Conservation (phyloP, 2,113 vertebrate genomes). For the Sylvilagus bachmani region DNA sequence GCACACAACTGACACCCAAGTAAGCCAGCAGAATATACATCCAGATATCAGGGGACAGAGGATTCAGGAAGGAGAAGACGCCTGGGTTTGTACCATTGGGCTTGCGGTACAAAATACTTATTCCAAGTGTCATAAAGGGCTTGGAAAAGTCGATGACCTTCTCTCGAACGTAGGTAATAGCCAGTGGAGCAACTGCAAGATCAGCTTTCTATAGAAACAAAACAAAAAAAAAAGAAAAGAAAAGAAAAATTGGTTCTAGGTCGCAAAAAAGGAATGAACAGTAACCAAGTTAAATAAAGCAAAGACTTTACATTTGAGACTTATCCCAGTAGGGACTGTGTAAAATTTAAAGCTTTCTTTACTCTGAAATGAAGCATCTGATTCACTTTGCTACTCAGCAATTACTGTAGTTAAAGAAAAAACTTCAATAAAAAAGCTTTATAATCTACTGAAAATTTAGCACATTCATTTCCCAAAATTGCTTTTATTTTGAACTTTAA, state of each 20-base stretch:
- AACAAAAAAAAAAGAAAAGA: slow-evolving; percentile 83
- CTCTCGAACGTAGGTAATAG: slow-evolving; percentile 98
- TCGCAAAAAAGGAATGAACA: slow-evolving; percentile 86
- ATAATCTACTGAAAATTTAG: background rate
- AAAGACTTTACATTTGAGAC: slow-evolving; percentile 85
- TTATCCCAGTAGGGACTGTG: slow-evolving; percentile 81
- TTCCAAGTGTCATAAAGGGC: slow-evolving; percentile 99
- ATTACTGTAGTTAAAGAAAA: background rate
- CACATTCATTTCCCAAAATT: background rate
- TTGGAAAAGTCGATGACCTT: slow-evolving; percentile 99
- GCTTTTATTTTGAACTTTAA: background rate
- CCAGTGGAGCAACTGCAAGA: slow-evolving; percentile 98
- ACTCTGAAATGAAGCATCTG: slow-evolving; percentile 42
- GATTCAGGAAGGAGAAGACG: slow-evolving; percentile 99
- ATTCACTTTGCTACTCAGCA: slow-evolving; percentile 66
- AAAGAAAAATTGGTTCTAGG: slow-evolving; percentile 79
- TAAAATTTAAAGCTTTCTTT: slow-evolving; percentile 85
- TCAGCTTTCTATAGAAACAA: slow-evolving; percentile 98
- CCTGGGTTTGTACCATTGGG: slow-evolving; percentile 99
- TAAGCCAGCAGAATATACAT: slow-evolving; percentile 99
- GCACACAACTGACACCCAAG: slow-evolving; percentile 99
- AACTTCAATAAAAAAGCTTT: background rate
- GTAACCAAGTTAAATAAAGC: slow-evolving; percentile 86
- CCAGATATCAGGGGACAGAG: slow-evolving; percentile 99
- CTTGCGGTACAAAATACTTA: slow-evolving; percentile 99